phyloP scores from a whole-genome alignment of 2,888 invertebrate species.

The Amphipoea oculea region DNA sequence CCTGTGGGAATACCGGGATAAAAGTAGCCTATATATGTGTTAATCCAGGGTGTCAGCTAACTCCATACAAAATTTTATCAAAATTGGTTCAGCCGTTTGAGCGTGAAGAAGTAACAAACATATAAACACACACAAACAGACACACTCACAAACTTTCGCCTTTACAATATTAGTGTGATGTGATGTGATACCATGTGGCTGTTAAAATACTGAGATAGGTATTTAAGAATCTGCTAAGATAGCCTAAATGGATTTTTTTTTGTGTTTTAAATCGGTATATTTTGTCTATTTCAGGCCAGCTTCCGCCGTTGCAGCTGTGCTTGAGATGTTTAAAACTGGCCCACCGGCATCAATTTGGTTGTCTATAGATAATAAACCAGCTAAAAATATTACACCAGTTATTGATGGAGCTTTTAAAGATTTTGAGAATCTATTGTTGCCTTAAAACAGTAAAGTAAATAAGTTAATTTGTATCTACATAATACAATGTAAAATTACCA shows the following conservation, averaged over 20 bases:
- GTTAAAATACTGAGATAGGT: not conserved
- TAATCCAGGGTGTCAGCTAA: too few species aligned
- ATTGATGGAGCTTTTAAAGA: conserved; percentile 58
- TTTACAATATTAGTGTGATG: too few species aligned
- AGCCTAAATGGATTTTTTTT: not conserved
- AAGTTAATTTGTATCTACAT: not conserved
- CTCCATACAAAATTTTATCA: too few species aligned
- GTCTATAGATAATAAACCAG: conserved; percentile 63
- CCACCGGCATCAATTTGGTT: conserved; percentile 70
- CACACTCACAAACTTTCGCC: too few species aligned
- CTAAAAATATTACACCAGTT: conserved; percentile 64
- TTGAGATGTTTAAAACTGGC: conserved; percentile 66
- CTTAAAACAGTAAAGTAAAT: not conserved
- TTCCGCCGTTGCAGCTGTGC: conserved; percentile 64
- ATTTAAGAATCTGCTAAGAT: not conserved
- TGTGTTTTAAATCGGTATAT: not conserved
- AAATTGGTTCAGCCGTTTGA: too few species aligned
- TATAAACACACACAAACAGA: too few species aligned
- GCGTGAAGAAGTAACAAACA: too few species aligned
- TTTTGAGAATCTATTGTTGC: conserved; percentile 37
- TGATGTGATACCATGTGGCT: not conserved
- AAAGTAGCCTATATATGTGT: too few species aligned
- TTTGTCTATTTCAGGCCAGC: conserved; percentile 63
- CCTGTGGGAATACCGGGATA: too few species aligned
- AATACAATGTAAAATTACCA: too few species aligned